Base-by-base conservation (phyloP, 2,888 invertebrate species). In the Pyrgus malvae region DNA sequence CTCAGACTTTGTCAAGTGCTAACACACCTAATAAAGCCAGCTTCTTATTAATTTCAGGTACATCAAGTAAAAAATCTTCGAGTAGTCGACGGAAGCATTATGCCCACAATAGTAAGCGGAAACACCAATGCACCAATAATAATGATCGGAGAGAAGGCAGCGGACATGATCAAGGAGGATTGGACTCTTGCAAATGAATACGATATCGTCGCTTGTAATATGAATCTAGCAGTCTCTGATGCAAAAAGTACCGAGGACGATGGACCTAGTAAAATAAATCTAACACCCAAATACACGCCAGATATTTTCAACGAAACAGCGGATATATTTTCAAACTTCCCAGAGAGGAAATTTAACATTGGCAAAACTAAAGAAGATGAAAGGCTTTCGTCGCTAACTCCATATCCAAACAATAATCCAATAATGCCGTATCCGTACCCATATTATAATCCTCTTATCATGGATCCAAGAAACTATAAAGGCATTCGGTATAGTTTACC, bases 111-210 rank as follows among this genome's bases (percentile, higher is more conserved):
- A 49, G 90, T 93, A 0, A 94, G 92, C 25, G 96, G 96, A 0
- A 96, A 97, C 70, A 96, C 96, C 0, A 96, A 96, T 68, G 96
- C 95, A 0, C 95, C 96, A 0, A 92, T 92, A 1, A 93, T 96
- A 38, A 96, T 96, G 96, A 94, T 97, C 37, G 96, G 94, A 0
- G 96, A 97, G 71, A 96, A 95, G 68, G 95, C 93, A 1, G 91
- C 95, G 0, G 96, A 96, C 68, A 93, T 97, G 91, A 95, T 97
- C 62, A 95, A 95, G 72, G 91, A 94, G 72, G 94, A 95, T 62
- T 95, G 95, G 93, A 58, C 61, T 6, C 70, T 72, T 14, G 55
- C 53, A 25, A 62, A 70, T n/a, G 66, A 70, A 44, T 59, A 64
- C 25, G 51, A 61, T 4, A 60, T 58, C 0, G 48, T 37, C 21